Evolutionary conservation across 2,113 vertebrate genomes (phyloP), one percentile per base, ranked within the genome.

Genomic region (Charadrius vociferus): DNA sequence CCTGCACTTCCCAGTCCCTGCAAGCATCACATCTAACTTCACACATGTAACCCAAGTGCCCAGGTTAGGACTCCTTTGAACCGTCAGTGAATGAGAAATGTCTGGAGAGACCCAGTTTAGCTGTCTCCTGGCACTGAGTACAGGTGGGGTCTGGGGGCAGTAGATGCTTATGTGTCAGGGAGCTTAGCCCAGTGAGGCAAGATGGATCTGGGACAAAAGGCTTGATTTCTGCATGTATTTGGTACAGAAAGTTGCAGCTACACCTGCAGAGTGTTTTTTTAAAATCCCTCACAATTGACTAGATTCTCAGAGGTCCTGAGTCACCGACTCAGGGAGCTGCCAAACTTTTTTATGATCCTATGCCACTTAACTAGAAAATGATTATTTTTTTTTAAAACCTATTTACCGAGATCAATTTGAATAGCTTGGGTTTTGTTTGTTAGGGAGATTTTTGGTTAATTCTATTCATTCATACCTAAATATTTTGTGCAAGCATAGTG

Each of bases 41-140:
- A n/a, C 4, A 3, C 0, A 0, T 32, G 61, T 66, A 73, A 49
- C n/a, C 6, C 2, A 50, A 63, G 22, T 7, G 1, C 14, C 12
- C 32, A 49, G 23, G 49, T 45, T 20, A 67, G 27, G n/a, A n/a
- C 27, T 73, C 14, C 39, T 62, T 67, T 39, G 36, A 52, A 20
- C 61, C 29, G 24, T 21, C 11, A 14, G 14, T 22, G 65, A 86
- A 52, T 36, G 16, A 81, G 30, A 59, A 39, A 39, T 30, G 39
- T 23, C 47, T 73, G 53, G 36, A 72, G 39, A 78, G 41, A 22
- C 32, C 17, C 8, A n/a, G 14, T 16, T 72, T 32, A 27, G 39
- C 49, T 72, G 32, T 24, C 26, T 65, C 34, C 34, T 75, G 59
- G 29, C 61, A 47, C 23, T 14, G 29, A 7, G 27, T 34, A 36